Conservation (phyloP, 2,888 invertebrate species). For the Diploptera punctata region DNA sequence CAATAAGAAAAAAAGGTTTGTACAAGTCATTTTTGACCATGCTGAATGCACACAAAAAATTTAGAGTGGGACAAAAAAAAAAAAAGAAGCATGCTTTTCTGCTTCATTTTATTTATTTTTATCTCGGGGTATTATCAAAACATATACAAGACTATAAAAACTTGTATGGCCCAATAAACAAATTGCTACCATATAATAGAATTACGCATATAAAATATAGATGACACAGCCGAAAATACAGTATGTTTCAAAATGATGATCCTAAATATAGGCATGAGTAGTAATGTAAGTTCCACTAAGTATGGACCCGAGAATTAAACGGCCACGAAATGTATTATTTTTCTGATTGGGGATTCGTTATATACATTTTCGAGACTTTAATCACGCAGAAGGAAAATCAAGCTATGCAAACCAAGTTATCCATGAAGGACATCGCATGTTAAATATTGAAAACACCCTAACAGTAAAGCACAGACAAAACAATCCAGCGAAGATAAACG, state of each 20-base stretch:
- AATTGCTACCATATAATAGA: constrained; percentile 19
- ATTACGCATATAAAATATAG: constrained; percentile 10
- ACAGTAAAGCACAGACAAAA: too few species aligned
- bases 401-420: too few species aligned
- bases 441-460: too few species aligned
- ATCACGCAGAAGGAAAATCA: too few species aligned
- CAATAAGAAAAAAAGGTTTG: constrained; percentile 19
- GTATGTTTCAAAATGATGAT: not conserved
- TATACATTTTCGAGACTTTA: too few species aligned
- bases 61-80: not conserved
- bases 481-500: too few species aligned
- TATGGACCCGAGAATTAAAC: too few species aligned
- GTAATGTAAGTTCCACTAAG: too few species aligned
- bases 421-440: too few species aligned
- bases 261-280: too few species aligned
- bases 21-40: not conserved
- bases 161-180: constrained; percentile 4
- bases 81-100: not conserved
- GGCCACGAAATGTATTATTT: too few species aligned
- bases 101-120: not conserved
- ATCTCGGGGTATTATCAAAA: not conserved
- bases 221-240: not conserved
- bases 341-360: too few species aligned
- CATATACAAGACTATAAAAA: not conserved
- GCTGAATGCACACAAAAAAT: not conserved